Conservation (phyloP, 2,113 vertebrate species). For the Centropus bengalensis region DNA sequence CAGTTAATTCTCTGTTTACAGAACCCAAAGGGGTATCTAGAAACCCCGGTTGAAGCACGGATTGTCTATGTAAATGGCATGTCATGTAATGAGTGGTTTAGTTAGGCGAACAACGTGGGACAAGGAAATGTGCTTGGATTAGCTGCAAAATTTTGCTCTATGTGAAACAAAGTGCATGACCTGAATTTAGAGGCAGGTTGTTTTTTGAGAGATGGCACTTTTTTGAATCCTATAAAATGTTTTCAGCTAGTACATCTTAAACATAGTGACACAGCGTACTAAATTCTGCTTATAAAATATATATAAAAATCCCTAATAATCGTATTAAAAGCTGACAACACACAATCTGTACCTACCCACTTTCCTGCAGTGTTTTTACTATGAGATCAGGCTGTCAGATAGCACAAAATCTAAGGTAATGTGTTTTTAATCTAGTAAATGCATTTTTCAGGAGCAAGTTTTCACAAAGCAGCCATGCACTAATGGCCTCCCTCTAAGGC, state of each 20-base stretch:
- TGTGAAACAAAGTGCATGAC: background rate
- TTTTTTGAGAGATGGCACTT: background rate
- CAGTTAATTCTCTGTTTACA: background rate
- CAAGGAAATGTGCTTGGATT: background rate
- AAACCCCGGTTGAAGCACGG: background rate
- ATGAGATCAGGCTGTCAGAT: background rate
- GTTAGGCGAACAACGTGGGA: background rate
- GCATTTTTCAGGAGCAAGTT: background rate
- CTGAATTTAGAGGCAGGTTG: background rate
- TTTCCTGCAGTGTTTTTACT: background rate
- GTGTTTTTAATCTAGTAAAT: background rate
- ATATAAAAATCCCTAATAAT: background rate
- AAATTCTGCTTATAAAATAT: background rate
- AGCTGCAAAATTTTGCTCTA: background rate
- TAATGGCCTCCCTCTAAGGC: background rate
- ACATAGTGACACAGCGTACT: rapidly evolving
- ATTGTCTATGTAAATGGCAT: background rate
- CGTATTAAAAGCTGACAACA: background rate
- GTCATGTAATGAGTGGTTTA: background rate
- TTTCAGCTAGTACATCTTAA: background rate
- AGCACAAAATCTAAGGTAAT: background rate
- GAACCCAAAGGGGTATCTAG: background rate
- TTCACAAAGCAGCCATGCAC: background rate
- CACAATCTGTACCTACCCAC: background rate
- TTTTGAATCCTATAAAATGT: background rate